A percentile compares a stretch with the other conserved stretches of the same genome.
Evolutionary conservation across 2,113 vertebrate genomes (phyloP).

Genomic region (Tonatia bakeri): DNA sequence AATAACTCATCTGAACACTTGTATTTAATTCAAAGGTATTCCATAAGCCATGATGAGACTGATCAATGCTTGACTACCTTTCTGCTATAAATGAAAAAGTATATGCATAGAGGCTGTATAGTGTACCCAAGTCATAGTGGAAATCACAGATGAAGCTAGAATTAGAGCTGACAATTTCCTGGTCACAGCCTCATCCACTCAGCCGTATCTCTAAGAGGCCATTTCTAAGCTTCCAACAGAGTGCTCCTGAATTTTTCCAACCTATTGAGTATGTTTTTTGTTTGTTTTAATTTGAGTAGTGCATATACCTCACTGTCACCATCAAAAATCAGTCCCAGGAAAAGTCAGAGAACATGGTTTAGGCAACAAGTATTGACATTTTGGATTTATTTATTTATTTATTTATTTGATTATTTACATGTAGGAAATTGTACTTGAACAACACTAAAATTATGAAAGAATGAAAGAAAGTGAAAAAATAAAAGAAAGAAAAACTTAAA

Average conservation of each 20-base stretch:
- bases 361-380: background rate
- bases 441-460: background rate
- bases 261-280: background rate
- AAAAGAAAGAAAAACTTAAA: too few relatives aligned
- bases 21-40: background rate
- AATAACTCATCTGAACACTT: background rate
- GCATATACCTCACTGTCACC: background rate
- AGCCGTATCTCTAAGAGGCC: background rate
- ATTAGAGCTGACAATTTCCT: conserved; percentile 9
- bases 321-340: background rate
- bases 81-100: background rate
- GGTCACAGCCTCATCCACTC: background rate
- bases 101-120: background rate
- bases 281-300: background rate
- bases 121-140: background rate
- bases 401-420: background rate
- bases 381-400: background rate
- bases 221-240: background rate
- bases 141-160: background rate
- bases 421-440: background rate
- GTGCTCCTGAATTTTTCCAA: background rate
- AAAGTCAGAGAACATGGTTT: background rate
- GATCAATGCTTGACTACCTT: background rate
- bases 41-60: background rate
- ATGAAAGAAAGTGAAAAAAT: too few relatives aligned